phyloP scores from a whole-genome alignment of 2,888 invertebrate species.

The Bombylius discolor region DNA sequence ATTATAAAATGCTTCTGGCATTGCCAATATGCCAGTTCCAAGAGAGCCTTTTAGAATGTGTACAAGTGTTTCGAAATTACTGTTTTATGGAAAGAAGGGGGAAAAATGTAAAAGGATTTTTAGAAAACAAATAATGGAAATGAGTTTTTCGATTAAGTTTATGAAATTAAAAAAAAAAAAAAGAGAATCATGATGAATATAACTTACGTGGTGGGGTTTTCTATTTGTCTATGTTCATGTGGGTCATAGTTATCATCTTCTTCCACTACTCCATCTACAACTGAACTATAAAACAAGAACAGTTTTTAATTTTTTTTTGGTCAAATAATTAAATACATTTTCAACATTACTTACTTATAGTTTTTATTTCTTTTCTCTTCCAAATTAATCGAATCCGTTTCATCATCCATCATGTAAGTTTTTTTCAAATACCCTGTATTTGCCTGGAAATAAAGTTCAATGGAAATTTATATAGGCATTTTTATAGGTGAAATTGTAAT shows the following conservation, averaged over 20 bases:
- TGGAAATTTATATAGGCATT: too few relatives aligned
- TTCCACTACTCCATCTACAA: neutral
- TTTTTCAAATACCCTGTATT: neutral
- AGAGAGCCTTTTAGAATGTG: constrained; percentile 65
- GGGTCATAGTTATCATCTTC: constrained; percentile 43
- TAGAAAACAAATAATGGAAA: neutral
- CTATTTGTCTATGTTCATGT: constrained; percentile 46
- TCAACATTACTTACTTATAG: neutral
- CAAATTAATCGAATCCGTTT: constrained; percentile 1
- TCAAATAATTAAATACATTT: too few relatives aligned
- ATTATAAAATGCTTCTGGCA: constrained; percentile 84
- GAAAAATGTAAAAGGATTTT: too few relatives aligned
- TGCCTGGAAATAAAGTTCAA: neutral
- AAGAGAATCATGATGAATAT: neutral
- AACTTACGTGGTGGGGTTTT: constrained; percentile 52
- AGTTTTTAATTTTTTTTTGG: too few relatives aligned
- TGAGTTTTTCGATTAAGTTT: too few relatives aligned
- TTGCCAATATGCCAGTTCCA: constrained; percentile 86
- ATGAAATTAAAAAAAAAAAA: neutral
- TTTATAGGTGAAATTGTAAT: too few relatives aligned
- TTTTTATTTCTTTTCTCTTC: constrained; percentile 2
- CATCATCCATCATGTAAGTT: neutral
- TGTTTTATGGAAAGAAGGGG: neutral
- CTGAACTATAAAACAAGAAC: neutral
- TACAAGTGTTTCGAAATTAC: constrained; percentile 5